Evolutionary conservation across 1,140 invertebrate genomes (phyloP).

Genomic region (Hylaeus anthracinus): DNA sequence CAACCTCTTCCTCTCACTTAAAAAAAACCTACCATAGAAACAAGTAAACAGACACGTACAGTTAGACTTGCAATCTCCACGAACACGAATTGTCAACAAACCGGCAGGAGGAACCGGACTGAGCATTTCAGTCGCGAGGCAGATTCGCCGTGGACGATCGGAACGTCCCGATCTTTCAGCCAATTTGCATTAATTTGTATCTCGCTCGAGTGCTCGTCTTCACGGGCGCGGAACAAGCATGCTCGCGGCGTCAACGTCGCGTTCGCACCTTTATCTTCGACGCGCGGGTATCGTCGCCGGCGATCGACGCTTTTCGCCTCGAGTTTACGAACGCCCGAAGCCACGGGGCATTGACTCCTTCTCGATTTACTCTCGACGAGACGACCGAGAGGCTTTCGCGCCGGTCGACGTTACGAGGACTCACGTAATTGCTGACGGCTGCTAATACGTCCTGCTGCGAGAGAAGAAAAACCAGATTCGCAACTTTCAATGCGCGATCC

Average conservation of each 20-base stretch:
- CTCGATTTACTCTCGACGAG: constrained; percentile 54
- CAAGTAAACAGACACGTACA: too few species aligned
- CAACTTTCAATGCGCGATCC: constrained; percentile 59
- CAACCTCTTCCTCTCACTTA: too few species aligned
- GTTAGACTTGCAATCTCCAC: not conserved
- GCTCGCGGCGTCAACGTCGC: constrained; percentile 30
- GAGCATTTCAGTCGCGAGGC: constrained; percentile 18
- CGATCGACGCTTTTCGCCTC: constrained; percentile 43
- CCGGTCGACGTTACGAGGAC: constrained; percentile 54
- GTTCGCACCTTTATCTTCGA: constrained; percentile 45
- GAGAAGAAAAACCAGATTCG: constrained; percentile 68
- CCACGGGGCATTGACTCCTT: constrained; percentile 55
- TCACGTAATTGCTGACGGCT: constrained; percentile 67
- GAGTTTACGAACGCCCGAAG: constrained; percentile 48
- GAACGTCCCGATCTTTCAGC: constrained; percentile 17
- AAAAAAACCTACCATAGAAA: too few species aligned
- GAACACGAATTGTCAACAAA: not conserved
- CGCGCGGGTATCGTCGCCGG: constrained; percentile 43
- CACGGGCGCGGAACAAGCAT: constrained; percentile 6
- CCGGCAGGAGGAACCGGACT: not conserved
- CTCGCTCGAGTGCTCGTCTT: not conserved
- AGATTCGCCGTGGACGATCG: constrained; percentile 13
- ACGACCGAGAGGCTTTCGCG: constrained; percentile 44
- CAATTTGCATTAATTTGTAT: constrained; percentile 56
- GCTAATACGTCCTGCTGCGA: constrained; percentile 60